phyloP scores from a whole-genome alignment of 2,113 vertebrate species.

The Megaleporinus macrocephalus region DNA sequence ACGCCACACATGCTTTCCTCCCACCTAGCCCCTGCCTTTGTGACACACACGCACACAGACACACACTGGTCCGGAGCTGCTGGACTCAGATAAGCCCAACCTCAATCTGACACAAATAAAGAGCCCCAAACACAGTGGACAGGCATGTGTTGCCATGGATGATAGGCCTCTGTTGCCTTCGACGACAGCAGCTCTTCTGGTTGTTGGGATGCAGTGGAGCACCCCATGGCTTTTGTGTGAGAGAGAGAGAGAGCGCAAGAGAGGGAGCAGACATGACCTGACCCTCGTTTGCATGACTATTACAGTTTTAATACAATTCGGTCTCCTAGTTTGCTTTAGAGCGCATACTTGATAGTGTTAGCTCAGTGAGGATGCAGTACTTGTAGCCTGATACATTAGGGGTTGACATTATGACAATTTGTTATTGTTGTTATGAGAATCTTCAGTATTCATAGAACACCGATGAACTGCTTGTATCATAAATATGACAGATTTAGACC shows the following conservation, averaged over 20 bases:
- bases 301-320: neutral
- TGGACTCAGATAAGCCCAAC: constrained; percentile 71
- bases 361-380: neutral
- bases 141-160: constrained; percentile 57
- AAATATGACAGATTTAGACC: too few relatives aligned
- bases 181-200: constrained; percentile 31
- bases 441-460: too few relatives aligned
- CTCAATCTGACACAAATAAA: constrained; percentile 71
- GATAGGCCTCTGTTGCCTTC: constrained; percentile 6
- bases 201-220: constrained; percentile 11
- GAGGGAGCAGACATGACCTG: neutral
- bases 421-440: too few relatives aligned
- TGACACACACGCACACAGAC: constrained; percentile 42
- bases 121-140: constrained; percentile 62
- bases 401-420: too few relatives aligned
- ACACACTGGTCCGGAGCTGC: constrained; percentile 56
- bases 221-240: neutral
- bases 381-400: neutral
- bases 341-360: neutral
- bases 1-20: constrained; percentile 55
- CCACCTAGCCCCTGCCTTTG: constrained; percentile 6
- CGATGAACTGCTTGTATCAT: too few relatives aligned
- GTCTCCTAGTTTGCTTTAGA: neutral
- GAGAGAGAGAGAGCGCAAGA: neutral
- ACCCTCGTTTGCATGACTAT: constrained; percentile 17